Evolutionary conservation across 2,888 invertebrate genomes (phyloP).

Genomic region (Antitype chi): DNA sequence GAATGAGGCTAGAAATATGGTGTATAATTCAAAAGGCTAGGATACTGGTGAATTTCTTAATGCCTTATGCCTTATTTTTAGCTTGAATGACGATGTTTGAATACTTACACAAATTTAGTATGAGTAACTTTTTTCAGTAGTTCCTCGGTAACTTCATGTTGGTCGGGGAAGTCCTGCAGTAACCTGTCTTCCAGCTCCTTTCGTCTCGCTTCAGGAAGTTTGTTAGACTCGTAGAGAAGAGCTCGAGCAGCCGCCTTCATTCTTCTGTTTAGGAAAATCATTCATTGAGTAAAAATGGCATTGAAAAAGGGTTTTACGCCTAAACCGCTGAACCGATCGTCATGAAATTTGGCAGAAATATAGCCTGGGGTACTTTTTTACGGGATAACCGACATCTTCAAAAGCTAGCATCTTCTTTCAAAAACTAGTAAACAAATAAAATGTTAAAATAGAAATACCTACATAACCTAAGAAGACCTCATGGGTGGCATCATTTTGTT

Average conservation of each 20-base stretch:
- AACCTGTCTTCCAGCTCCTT: slow-evolving; percentile 86
- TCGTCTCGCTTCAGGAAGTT: slow-evolving; percentile 89
- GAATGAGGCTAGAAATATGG: background rate
- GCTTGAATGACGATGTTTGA: background rate
- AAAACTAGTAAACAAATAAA: too few relatives aligned
- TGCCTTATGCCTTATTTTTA: background rate
- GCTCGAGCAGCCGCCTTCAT: slow-evolving; percentile 92
- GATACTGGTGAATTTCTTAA: background rate
- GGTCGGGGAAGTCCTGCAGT: slow-evolving; percentile 86
- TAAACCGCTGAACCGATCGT: too few relatives aligned
- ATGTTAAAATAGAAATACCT: too few relatives aligned
- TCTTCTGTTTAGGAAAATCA: slow-evolving; percentile 76
- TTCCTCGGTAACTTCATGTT: slow-evolving; percentile 83
- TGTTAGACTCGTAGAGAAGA: slow-evolving; percentile 79
- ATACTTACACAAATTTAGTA: slow-evolving; percentile 84
- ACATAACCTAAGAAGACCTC: too few relatives aligned
- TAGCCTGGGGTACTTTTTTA: too few relatives aligned
- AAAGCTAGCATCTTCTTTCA: too few relatives aligned
- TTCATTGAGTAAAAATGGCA: background rate
- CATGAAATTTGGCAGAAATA: too few relatives aligned
- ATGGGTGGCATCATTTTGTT: too few relatives aligned
- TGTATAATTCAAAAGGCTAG: background rate
- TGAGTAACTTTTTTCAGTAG: slow-evolving; percentile 87
- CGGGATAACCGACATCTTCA: too few relatives aligned
- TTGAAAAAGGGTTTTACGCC: background rate